Evolutionary conservation across 1,140 invertebrate species (phyloP).

Genomic region (Temnothorax curvispinosus): DNA sequence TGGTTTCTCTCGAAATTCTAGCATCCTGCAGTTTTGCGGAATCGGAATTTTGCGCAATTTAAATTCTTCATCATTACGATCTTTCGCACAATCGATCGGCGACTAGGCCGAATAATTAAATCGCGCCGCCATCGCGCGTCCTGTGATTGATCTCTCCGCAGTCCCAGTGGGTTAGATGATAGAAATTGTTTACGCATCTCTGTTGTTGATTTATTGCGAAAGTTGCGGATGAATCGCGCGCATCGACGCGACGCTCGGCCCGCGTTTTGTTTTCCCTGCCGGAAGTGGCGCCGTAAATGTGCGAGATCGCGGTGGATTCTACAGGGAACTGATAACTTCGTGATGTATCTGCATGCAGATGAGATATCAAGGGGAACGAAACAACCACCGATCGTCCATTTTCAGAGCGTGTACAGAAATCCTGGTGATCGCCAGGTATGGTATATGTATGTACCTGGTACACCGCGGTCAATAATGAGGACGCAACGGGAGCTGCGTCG

Average conservation of each 20-base stretch:
- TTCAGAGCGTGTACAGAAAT: constrained; percentile 8
- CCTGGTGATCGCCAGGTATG: background rate
- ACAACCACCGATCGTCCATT: constrained; percentile 3
- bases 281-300: constrained; percentile 43
- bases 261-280: constrained; percentile 27
- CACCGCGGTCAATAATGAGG: constrained; percentile 20
- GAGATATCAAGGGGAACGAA: constrained; percentile 29
- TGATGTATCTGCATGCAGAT: constrained; percentile 49
- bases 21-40: background rate
- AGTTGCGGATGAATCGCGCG: constrained; percentile 39
- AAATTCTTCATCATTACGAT: background rate
- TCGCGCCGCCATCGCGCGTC: background rate
- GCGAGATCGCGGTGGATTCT: constrained; percentile 42
- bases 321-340: constrained; percentile 43
- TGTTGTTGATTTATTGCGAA: constrained; percentile 51
- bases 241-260: background rate
- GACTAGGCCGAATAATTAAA: constrained; percentile 25
- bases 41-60: background rate
- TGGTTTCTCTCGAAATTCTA: background rate
- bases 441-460: background rate
- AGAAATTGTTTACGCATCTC: constrained; percentile 56
- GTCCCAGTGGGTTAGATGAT: constrained; percentile 20
- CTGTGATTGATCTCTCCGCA: constrained; percentile 35
- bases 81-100: constrained; percentile 12
- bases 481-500: background rate